Evolutionary conservation across 2,888 invertebrate genomes (phyloP).

Genomic region (Orchesellides sinensis): DNA sequence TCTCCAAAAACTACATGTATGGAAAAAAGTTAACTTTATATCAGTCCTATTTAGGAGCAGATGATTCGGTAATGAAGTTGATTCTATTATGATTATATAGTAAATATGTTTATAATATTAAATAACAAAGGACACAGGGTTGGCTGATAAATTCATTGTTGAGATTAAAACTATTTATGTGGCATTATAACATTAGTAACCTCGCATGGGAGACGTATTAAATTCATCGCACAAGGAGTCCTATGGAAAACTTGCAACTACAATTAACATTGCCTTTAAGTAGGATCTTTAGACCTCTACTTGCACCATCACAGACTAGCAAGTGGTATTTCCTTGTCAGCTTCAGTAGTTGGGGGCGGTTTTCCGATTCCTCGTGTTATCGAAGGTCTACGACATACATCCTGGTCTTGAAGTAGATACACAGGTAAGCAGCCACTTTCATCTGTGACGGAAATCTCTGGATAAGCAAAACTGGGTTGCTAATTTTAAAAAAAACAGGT

Average conservation of each 20-base stretch:
- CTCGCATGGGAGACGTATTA: not conserved
- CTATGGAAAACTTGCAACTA: not conserved
- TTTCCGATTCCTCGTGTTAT: constrained; percentile 88
- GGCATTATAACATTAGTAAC: no score
- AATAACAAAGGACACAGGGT: constrained; percentile 53
- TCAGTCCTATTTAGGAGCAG: constrained; percentile 41
- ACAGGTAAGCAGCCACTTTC: constrained; percentile 82
- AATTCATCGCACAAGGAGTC: not conserved
- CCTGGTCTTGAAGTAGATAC: constrained; percentile 73
- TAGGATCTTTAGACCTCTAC: constrained; percentile 15
- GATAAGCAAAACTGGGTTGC: constrained; percentile 78
- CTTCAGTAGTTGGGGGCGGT: constrained; percentile 66
- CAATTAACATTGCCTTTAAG: constrained; percentile 29
- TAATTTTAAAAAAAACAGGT: constrained; percentile 36
- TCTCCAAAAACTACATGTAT: constrained; percentile 13
- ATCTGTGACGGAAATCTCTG: constrained; percentile 95
- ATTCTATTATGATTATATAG: no score
- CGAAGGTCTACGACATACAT: constrained; percentile 81
- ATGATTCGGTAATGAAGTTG: constrained; percentile 27
- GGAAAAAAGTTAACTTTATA: not conserved
- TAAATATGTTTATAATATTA: not conserved
- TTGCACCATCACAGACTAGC: constrained; percentile 67
- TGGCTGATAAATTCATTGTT: constrained; percentile 15
- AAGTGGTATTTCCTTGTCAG: constrained; percentile 71
- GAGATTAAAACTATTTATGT: constrained; percentile 33